phyloP scores from a whole-genome alignment of 2,888 invertebrate species.

The Nomada goodeniana region DNA sequence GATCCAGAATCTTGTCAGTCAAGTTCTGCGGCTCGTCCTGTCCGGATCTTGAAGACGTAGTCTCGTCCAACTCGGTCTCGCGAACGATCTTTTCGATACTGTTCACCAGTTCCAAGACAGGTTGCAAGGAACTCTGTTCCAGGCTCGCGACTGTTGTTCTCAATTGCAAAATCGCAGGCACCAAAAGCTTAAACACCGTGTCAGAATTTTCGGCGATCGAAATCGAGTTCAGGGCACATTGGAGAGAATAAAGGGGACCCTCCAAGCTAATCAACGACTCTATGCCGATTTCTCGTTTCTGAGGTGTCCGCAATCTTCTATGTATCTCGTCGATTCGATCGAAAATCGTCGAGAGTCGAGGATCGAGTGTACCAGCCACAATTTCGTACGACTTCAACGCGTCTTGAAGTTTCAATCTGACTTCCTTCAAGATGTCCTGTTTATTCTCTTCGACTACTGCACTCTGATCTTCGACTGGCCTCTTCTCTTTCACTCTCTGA shows the following conservation, averaged over 20 bases:
- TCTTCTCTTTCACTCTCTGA: constrained; percentile 43
- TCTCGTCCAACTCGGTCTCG: constrained; percentile 20
- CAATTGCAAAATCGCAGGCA: constrained; percentile 50
- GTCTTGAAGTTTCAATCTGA: constrained; percentile 54
- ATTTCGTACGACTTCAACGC: constrained; percentile 53
- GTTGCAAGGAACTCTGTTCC: constrained; percentile 34
- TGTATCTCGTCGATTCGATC: constrained; percentile 58
- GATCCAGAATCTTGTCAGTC: constrained; percentile 78
- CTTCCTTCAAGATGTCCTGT: constrained; percentile 55
- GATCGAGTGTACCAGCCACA: constrained; percentile 48
- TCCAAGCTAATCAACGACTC: constrained; percentile 57
- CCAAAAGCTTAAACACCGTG: constrained; percentile 47
- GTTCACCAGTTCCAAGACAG: constrained; percentile 30
- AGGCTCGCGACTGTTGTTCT: constrained; percentile 33
- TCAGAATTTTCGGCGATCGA: constrained; percentile 34
- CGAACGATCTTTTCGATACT: constrained; percentile 43
- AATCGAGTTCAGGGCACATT: constrained; percentile 46
- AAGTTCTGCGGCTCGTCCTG: constrained; percentile 68
- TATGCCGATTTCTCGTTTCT: constrained; percentile 40
- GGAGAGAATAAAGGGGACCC: constrained; percentile 57
- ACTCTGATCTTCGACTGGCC: not conserved
- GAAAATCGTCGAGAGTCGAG: constrained; percentile 53
- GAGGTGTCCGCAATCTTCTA: constrained; percentile 44
- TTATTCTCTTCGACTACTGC: constrained; percentile 14
- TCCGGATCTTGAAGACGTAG: constrained; percentile 25